Evolutionary conservation across 2,888 invertebrate species (phyloP), one percentile per base, ranked within the genome.

Genomic region (Eremobia ochroleuca): DNA sequence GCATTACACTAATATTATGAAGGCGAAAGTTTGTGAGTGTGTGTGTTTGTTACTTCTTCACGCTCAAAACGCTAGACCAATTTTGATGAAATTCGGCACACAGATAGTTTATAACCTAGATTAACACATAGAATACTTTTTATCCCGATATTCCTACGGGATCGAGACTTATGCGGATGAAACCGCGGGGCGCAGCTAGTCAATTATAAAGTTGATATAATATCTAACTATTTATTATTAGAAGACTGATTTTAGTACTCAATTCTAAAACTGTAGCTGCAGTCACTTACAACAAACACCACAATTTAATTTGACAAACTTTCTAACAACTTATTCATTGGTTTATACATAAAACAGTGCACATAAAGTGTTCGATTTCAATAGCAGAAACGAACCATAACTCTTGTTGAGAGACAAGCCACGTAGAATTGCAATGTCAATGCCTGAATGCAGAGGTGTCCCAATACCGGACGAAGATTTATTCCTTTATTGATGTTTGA

Each of bases 341-440:
- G 28, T 37, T 86, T 72, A 74, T 77, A 78, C 67, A 88, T 88
- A 75, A 81, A 77, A 79, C 65, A 71, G 52, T 74, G 61, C 61
- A 79, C 76, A 85, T 79, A 87, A 85, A 87, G 87, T 81, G 73
- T 81, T 78, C 76, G 78, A 75, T 83, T 85, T 89, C 84, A 89
- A 89, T 82, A 83, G 84, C 66, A 64, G 40, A 52, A 62, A 55
- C 25, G 25, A 78, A 82, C 85, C 75, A 90, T 90, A 91, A 89
- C 79, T 91, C 88, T 86, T 79, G 52, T 62, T 70, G 70, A 81
- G 64, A 87, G 87, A 85, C 87, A 85, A 86, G 87, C 58, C 81
- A 75, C 81, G 79, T 77, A 70, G 86, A 89, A 91, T 91, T 89
- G 91, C 90, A 88, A 90, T 88, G 89, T 88, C 90, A 88, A 80